Evolutionary conservation across 1,140 invertebrate species (phyloP).

Genomic region (Parapsyche elsis): DNA sequence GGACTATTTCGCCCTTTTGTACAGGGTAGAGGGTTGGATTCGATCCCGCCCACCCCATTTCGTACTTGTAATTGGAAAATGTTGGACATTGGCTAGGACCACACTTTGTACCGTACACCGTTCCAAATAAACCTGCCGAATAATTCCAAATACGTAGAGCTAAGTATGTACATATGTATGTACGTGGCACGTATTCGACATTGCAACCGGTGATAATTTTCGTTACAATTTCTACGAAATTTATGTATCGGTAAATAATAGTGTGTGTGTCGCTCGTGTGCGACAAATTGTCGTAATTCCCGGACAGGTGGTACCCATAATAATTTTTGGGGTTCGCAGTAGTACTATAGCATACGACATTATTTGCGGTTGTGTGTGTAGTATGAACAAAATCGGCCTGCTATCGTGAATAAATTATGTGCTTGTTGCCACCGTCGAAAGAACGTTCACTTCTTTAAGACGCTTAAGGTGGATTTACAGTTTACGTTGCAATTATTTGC

Average conservation of each 20-base stretch:
- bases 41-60: not conserved
- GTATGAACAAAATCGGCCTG: constrained; percentile 26
- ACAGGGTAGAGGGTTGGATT: not conserved
- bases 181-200: no score
- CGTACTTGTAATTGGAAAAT: constrained; percentile 7
- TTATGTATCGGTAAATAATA: no score
- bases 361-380: no score
- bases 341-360: no score
- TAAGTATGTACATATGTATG: no score
- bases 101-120: not conserved
- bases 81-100: not conserved
- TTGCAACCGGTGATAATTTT: no score
- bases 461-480: constrained; percentile 14
- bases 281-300: not conserved
- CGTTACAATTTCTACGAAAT: no score
- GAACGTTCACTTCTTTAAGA: constrained; percentile 9
- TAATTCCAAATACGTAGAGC: no score
- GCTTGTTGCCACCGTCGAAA: constrained; percentile 32
- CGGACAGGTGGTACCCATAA: not conserved
- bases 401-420: constrained; percentile 37
- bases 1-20: not conserved
- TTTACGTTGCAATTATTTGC: not conserved
- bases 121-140: not conserved
- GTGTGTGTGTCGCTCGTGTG: no score
- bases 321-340: not conserved